Evolutionary conservation across 2,113 vertebrate genomes (phyloP).

Genomic region (Pteruthius melanotis): DNA sequence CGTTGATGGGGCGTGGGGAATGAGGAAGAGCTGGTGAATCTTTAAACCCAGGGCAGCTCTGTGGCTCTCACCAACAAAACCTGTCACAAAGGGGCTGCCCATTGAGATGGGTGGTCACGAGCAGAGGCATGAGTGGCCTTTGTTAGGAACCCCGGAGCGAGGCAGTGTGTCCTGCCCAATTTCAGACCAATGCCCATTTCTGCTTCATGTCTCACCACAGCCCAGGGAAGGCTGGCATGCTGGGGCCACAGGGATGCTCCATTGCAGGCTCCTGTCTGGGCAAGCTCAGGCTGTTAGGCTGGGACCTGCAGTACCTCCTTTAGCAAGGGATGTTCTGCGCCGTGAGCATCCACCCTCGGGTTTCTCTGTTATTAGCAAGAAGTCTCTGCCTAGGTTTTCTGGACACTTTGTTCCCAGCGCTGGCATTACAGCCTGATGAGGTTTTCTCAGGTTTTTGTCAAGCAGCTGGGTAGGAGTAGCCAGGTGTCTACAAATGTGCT

Average conservation of each 20-base stretch:
- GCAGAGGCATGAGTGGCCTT: neutral
- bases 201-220: neutral
- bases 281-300: neutral
- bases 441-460: neutral
- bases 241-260: neutral
- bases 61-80: neutral
- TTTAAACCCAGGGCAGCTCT: neutral
- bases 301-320: neutral
- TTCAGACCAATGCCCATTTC: neutral
- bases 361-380: neutral
- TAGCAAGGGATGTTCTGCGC: neutral
- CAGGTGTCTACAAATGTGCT: neutral
- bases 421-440: neutral
- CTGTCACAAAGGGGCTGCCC: neutral
- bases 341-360: rapidly evolving
- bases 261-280: rapidly evolving
- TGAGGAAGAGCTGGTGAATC: neutral
- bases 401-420: neutral
- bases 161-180: neutral
- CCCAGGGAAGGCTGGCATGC: neutral
- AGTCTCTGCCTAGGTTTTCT: neutral
- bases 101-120: neutral
- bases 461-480: neutral
- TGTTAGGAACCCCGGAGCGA: rapidly evolving
- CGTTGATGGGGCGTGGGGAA: neutral